Evolutionary conservation across 2,113 vertebrate species (phyloP).

Genomic region (Isurus oxyrinchus): DNA sequence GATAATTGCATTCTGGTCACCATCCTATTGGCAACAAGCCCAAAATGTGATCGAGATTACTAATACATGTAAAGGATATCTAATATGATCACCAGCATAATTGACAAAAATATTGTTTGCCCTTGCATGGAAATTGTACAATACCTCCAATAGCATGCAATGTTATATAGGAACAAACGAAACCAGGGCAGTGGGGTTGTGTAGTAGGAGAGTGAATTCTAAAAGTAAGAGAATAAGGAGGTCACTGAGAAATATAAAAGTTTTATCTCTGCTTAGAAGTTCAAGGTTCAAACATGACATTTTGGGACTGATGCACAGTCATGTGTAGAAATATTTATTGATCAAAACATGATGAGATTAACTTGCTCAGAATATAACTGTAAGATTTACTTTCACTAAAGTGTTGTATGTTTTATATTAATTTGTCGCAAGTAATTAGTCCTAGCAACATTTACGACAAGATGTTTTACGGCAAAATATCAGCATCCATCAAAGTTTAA

Average conservation of each 20-base stretch:
- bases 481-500: neutral
- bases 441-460: neutral
- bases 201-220: neutral
- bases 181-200: neutral
- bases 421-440: neutral
- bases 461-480: neutral
- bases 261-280: too few species aligned
- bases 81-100: neutral
- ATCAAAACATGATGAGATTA: neutral
- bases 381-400: neutral
- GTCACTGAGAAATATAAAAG: neutral
- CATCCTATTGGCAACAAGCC: neutral
- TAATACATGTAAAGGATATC: neutral
- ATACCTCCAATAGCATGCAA: neutral
- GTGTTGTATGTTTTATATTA: neutral
- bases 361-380: too few species aligned
- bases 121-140: neutral
- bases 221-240: neutral
- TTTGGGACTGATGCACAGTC: neutral
- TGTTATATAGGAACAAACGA: neutral
- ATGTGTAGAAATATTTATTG: neutral
- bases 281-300: neutral
- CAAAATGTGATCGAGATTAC: neutral
- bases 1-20: neutral
- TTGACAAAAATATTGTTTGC: neutral